Percentiles rank a stretch among this genome's conserved stretches.
These are phyloP conservation scores for Brachypodius melanocephalos DNA, from an alignment of 2,113 vertebrate species.

Conservation along the genomic window DNA sequence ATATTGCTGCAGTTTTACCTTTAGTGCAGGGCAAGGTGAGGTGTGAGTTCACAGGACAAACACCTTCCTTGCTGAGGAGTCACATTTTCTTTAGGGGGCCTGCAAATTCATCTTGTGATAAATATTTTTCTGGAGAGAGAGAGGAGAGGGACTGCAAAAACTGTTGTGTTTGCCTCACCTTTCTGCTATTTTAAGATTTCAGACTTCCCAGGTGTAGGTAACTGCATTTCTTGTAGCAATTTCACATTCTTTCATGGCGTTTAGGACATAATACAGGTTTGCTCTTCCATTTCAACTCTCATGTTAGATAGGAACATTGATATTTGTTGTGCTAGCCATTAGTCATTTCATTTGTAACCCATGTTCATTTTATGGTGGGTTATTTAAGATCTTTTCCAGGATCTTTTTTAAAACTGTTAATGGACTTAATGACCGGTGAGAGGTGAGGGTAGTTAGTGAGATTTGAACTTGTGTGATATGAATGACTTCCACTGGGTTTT, in stretches of 20 bases:
- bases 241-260: not conserved
- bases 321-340: not conserved
- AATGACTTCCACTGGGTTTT: not conserved
- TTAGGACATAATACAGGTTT: not conserved
- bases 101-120: not conserved
- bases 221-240: not conserved
- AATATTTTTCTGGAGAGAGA: not conserved
- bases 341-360: not conserved
- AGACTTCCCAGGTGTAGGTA: not conserved
- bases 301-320: not conserved
- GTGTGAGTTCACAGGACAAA: not conserved
- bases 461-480: not conserved
- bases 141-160: not conserved
- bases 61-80: not conserved
- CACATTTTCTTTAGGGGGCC: not conserved
- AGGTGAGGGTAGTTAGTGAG: not conserved
- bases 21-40: fast-evolving
- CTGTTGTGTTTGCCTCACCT: not conserved
- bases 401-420: not conserved
- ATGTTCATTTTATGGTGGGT: not conserved
- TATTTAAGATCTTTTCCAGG: not conserved
- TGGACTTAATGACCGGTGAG: not conserved
- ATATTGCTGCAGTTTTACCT: not conserved
- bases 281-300: not conserved
- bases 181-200: not conserved